Base-by-base conservation (phyloP, 2,888 invertebrate genomes). In the Coenonympha arcania region DNA sequence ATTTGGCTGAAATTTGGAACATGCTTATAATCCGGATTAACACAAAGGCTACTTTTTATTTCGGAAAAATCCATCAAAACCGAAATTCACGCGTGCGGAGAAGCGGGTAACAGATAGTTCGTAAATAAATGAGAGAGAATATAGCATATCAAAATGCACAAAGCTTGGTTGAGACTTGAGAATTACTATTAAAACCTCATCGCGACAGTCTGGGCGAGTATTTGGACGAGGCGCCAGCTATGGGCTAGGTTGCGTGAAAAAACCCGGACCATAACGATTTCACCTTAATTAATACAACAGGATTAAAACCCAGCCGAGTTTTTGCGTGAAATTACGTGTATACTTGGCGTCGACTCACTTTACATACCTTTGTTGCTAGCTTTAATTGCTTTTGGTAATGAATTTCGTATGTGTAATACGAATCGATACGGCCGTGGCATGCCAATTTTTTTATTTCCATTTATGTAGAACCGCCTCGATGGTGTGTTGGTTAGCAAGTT, bases 201-300 rank as follows among this genome's bases (percentile, higher is more conserved):
- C 39, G 31, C 24, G 42, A 37, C 30, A 36, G 22, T 26, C 34
- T n/a, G n/a, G n/a, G n/a, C 16, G 9, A 6, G 9, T 6, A 11
- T 18, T 16, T 43, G 42, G 24, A 47, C 24, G 31, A 15, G 43
- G 8, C 34, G 45, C 52, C 36, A 42, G 50, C 44, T 57, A 55
- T 40, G 49, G 54, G 15, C 36, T 45, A 39, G 41, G 33, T 54
- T 54, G 50, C 43, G 46, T 34, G 48, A 33, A 57, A 58, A 59
- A 56, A 50, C 51, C 47, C 40, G 55, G 31, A 43, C 56, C 41
- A 55, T 56, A 57, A 50, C 46, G 41, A 55, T 56, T 56, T 52
- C 48, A 47, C 55, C 57, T 54, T 58, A 58, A 58, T 60, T 57
- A 58, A 52, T 54, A 56, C 40, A 51, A 56, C 56, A 52, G 47